Percentiles rank a stretch among this genome's conserved stretches.
phyloP scores from a whole-genome alignment of 64 coral and sea anemone species.

The Montipora foliosa region DNA sequence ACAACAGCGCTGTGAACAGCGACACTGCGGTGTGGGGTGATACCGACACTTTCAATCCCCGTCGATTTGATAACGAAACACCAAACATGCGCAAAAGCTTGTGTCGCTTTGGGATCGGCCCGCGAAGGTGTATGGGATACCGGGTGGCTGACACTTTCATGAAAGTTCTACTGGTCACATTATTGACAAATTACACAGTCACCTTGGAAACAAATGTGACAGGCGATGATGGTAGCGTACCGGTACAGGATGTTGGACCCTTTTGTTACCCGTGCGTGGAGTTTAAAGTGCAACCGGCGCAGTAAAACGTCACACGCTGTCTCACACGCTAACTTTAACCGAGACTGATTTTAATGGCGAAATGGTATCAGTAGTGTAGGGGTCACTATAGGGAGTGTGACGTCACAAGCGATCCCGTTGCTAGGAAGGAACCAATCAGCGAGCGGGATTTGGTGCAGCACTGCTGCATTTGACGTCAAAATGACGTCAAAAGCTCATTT shows the following conservation, averaged over 20 bases:
- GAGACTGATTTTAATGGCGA: too few species aligned
- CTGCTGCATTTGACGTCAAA: too few species aligned
- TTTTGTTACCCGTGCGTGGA: constrained; percentile 70
- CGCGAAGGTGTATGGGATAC: constrained; percentile 76
- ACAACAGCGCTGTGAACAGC: constrained; percentile 68
- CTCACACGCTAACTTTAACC: too few species aligned
- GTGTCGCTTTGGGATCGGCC: constrained; percentile 68
- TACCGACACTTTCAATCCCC: constrained; percentile 63
- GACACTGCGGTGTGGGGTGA: constrained; percentile 59
- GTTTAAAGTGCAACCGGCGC: constrained; percentile 42
- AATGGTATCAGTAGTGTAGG: too few species aligned
- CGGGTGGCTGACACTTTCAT: constrained; percentile 73
- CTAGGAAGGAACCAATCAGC: too few species aligned
- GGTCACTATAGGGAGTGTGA: too few species aligned
- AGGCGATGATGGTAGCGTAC: constrained; percentile 51
- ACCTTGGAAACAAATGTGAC: constrained; percentile 44
- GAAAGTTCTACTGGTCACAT: constrained; percentile 51
- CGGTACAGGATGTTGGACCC: constrained; percentile 61
- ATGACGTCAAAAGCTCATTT: too few species aligned
- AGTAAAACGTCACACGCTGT: background rate
- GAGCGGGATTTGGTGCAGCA: too few species aligned
- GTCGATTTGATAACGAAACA: constrained; percentile 77
- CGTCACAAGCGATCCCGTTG: too few species aligned
- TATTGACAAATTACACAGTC: constrained; percentile 7
- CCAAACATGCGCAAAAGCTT: constrained; percentile 75